These are phyloP conservation scores for Spodoptera littoralis DNA, from an alignment of 2,888 invertebrate genomes.

Conservation along the genomic window DNA sequence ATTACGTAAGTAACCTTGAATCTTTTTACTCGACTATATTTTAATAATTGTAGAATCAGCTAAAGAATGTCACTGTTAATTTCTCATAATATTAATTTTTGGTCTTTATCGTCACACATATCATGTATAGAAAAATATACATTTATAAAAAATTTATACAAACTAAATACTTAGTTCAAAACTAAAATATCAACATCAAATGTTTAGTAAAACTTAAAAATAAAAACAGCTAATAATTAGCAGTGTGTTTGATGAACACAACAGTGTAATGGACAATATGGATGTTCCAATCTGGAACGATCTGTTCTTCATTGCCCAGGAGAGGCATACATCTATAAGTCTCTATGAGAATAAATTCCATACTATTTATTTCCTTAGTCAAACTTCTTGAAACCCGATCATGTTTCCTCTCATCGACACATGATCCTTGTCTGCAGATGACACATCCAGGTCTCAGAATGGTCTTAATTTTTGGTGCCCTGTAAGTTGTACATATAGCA, in stretches of 20 bases:
- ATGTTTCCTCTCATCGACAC: constrained; percentile 53
- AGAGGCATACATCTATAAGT: constrained; percentile 81
- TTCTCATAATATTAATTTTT: constrained; percentile 2
- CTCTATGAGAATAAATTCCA: constrained; percentile 73
- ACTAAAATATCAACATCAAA: constrained; percentile 12
- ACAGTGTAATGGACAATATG: constrained; percentile 76
- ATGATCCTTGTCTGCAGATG: constrained; percentile 55
- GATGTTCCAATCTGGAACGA: constrained; percentile 76
- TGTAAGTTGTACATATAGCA: constrained; percentile 63
- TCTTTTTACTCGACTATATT: too few relatives aligned
- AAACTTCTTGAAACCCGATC: constrained; percentile 69
- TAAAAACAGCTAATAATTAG: constrained; percentile 3
- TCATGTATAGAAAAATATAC: constrained; percentile 8
- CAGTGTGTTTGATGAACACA: constrained; percentile 60
- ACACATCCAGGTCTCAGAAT: constrained; percentile 54
- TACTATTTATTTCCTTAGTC: constrained; percentile 56
- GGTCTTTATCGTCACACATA: constrained; percentile 18
- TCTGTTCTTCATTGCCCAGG: constrained; percentile 74
- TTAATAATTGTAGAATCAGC: too few relatives aligned
- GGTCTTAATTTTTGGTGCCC: constrained; percentile 61
- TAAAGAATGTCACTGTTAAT: too few relatives aligned
- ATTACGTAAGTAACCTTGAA: too few relatives aligned
- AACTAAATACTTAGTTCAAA: constrained; percentile 12
- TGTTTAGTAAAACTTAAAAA: background rate
- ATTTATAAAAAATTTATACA: constrained; percentile 8